phyloP scores from a whole-genome alignment of 92 coral and sea anemone genomes.

The Blastomussa wellsi region DNA sequence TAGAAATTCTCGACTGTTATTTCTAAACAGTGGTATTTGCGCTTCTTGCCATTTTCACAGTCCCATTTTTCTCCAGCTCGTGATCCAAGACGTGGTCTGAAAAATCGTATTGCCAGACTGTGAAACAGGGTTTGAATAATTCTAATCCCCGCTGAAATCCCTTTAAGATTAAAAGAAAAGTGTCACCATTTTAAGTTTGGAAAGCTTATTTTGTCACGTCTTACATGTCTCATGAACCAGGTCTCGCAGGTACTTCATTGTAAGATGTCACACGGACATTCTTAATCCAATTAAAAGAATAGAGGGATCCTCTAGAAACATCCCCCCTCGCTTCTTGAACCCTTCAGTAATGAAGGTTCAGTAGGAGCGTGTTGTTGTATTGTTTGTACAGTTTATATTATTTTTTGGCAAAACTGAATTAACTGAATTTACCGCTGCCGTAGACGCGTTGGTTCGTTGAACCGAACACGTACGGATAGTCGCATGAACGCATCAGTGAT shows the following conservation, averaged over 20 bases:
- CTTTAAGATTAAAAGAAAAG: not conserved
- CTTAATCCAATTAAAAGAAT: not conserved
- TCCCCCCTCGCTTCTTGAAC: not conserved
- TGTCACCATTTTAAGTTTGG: not conserved
- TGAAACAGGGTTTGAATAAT: not conserved
- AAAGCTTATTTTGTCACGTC: not conserved
- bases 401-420: not conserved
- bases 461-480: not conserved
- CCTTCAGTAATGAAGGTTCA: not conserved
- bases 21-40: not conserved
- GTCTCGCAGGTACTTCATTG: slow-evolving; percentile 21
- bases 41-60: not conserved
- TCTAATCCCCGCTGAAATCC: not conserved
- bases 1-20: not conserved
- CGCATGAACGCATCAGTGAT: slow-evolving; percentile 12
- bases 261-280: not conserved
- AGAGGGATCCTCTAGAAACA: not conserved
- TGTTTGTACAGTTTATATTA: not conserved
- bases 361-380: too few relatives aligned
- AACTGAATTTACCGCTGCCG: not conserved
- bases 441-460: not conserved
- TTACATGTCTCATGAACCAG: not conserved
- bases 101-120: not conserved
- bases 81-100: not conserved
- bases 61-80: not conserved